Percentiles rank a stretch among this genome's conserved stretches.
Evolutionary conservation across 2,113 vertebrate species (phyloP).

Genomic region (Anolis carolinensis): DNA sequence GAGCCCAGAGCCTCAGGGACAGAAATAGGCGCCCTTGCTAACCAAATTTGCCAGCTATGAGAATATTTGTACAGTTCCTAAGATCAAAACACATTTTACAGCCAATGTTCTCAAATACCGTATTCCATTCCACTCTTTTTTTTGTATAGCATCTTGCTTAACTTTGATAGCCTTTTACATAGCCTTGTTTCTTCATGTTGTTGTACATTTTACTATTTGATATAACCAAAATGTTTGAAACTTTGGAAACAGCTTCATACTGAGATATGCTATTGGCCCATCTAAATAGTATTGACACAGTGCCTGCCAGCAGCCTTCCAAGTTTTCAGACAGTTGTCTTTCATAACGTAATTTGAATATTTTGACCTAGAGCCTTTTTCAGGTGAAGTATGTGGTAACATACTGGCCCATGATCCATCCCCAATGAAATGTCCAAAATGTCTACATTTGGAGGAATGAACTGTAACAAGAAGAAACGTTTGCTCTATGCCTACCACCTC

Average conservation of each 20-base stretch:
- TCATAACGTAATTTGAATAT: not conserved
- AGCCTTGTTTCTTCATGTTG: not conserved
- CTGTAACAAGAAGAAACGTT: not conserved
- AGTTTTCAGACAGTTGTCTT: not conserved
- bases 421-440: not conserved
- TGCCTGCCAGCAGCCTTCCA: not conserved
- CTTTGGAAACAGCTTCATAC: not conserved
- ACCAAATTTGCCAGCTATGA: conserved; percentile 21
- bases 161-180: not conserved
- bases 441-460: not conserved
- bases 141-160: not conserved
- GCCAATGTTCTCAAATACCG: not conserved
- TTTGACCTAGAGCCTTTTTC: not conserved
- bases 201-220: conserved; percentile 5
- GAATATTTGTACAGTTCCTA: conserved; percentile 18
- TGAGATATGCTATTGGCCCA: not conserved
- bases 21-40: conserved; percentile 36
- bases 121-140: not conserved
- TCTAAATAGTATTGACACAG: not conserved
- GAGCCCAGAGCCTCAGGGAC: conserved; percentile 10
- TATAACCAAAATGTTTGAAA: conserved; percentile 3
- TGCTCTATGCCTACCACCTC: too few species aligned
- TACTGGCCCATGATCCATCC: not conserved
- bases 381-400: not conserved
- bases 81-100: conserved; percentile 10